Base-by-base conservation (phyloP, 37 sponge, comb jelly and placozoan genomes). In the Eunapius fragilis region DNA sequence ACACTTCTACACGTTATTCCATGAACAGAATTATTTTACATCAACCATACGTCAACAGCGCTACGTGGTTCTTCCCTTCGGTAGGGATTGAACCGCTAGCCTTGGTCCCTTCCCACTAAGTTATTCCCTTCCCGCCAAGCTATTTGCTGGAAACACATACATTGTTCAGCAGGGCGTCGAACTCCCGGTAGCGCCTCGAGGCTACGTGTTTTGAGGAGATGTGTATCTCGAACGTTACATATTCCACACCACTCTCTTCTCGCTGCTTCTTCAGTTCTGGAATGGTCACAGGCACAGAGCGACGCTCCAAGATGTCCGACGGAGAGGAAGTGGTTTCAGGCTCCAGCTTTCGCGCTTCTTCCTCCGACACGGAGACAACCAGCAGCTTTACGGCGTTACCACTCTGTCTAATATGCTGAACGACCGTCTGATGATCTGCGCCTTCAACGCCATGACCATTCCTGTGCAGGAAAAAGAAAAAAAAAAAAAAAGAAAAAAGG, bases 381-480 rank as follows among this genome's bases (percentile, higher is more conserved):
- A 83, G 67, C 33, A 98, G 48, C 24, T 76, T 70, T 23, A 95
- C 92, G 31, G 79, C 74, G 17, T 87, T 82, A 7, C 90, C 92
- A 71, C 91, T 93, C 35, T 78, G 24, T 13, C 89, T 80, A 70
- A 98, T 98, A 75, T 91, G 82, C 74, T 98, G 93, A 35, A 98
- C 98, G 2, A 98, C 98, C 17, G 72, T 69, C 48, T 89, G 85
- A 75, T 98, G 98, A 30, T 91, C 94, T 14, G 82, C 74, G 3
- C 96, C 98, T 75, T 98, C 96, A 37, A 94, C 98, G 6, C 37
- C 12, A 48, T 84, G 68, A 10, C 93, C 91, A 49, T 98, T 96
- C 17, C 95, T 95, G 76, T 32, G 31, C 0, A 67, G 2, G 7
- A 6, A 74, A 68, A 37, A 41, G n/a, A 82, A 31, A 32, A 37